Base-by-base conservation (phyloP, 1,140 invertebrate species). In the Eurytemora carolleeae region DNA sequence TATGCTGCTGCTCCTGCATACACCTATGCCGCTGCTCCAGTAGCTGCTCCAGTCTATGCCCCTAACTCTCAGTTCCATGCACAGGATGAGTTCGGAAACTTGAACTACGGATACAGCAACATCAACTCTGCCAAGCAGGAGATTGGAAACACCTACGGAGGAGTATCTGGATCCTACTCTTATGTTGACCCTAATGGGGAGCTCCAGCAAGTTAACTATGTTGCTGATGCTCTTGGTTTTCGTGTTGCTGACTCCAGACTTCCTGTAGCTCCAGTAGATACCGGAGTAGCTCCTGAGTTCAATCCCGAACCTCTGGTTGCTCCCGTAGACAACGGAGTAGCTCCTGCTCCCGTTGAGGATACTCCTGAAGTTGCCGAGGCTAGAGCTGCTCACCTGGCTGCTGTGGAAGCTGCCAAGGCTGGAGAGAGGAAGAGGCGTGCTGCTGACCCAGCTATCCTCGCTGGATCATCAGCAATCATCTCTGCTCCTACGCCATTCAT, bases 131-230 rank as follows among this genome's bases (percentile, higher is more conserved):
- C 63, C 12, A 65, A 68, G 58, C 64, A 63, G 57, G 67, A 67
- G 59, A 59, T 63, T 18, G 59, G 66, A 18, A 67, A 63, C 25
- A 20, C 60, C 31, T 63, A 67, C 26, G 66, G 67, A 19, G 64
- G 59, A 55, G 63, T 66, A 31, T 53, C 55, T 24, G 64, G 66
- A 53, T 59, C 56, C 22, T 67, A 67, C 63, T 64, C 62, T 23
- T 68, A 68, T 58, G 20, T 67, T 22, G 67, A 68, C 60, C 61
- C 64, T 22, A 57, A 67, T 57, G 66, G 66, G 15, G 23, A 63
- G 18, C 61, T 64, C 24, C 67, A 68, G 63, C 63, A 64, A 12
- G 63, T 64, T 23, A 63, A 58, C 57, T 68, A 68, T 56, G 55
- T 67, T 31, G 67, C 65, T 24, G 66, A 68, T 56, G 55, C n/a